Conservation (phyloP, 2,113 vertebrate genomes). For the Sebastes fasciatus region DNA sequence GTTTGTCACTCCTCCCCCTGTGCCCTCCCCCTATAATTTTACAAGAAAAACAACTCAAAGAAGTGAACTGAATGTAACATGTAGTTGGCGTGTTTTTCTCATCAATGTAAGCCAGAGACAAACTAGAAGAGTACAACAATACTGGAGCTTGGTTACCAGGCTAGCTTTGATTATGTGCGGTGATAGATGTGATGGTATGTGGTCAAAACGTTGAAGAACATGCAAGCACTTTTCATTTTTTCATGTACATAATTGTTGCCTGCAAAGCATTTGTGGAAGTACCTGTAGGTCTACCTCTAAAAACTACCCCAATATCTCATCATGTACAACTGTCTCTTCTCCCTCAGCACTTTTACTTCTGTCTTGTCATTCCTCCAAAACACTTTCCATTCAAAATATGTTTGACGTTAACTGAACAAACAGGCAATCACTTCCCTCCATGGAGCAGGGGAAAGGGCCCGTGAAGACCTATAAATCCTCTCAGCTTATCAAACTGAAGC, state of each 20-base stretch:
- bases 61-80: neutral
- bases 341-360: neutral
- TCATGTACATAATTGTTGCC: neutral
- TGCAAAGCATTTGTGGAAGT: neutral
- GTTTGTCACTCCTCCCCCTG: neutral
- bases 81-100: neutral
- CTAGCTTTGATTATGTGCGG: neutral
- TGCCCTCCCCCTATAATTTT: neutral
- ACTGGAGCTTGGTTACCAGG: neutral
- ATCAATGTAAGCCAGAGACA: no score
- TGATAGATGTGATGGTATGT: neutral
- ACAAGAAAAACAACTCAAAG: neutral
- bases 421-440: neutral
- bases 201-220: neutral
- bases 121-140: no score
- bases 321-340: neutral
- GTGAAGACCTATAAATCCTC: constrained; percentile 22
- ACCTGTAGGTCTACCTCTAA: neutral
- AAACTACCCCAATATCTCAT: neutral
- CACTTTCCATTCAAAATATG: constrained; percentile 10
- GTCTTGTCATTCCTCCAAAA: neutral
- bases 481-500: constrained; percentile 14
- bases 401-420: neutral
- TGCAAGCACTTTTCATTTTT: neutral
- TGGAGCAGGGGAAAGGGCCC: neutral